Percentiles rank a stretch among this genome's conserved stretches.
phyloP scores from a whole-genome alignment of 2,113 vertebrate species.

The Pluvianellus socialis region DNA sequence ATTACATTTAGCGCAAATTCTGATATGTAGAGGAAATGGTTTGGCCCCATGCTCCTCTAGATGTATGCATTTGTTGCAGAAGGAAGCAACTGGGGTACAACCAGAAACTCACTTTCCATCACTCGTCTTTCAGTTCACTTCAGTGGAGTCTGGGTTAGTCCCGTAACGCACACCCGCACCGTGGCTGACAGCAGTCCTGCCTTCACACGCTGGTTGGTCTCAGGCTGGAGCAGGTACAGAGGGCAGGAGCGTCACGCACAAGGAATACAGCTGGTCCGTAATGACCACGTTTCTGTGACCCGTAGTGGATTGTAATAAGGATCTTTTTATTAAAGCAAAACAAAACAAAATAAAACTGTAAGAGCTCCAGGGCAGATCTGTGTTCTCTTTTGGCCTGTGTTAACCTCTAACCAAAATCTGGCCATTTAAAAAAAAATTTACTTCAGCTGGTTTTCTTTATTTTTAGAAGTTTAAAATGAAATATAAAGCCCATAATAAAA shows the following conservation, averaged over 20 bases:
- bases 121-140: not conserved
- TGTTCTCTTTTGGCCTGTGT: conserved; percentile 23
- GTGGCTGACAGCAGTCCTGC: not conserved
- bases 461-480: conserved; percentile 59
- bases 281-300: not conserved
- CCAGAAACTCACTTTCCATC: not conserved
- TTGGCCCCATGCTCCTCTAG: not conserved
- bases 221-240: not conserved
- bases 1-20: not conserved
- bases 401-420: conserved; percentile 52
- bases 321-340: conserved; percentile 57
- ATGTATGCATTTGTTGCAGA: not conserved
- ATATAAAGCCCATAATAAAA: conserved; percentile 59
- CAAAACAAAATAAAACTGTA: conserved; percentile 3
- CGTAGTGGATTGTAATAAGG: conserved; percentile 1
- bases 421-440: not conserved
- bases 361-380: conserved; percentile 44
- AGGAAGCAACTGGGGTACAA: not conserved
- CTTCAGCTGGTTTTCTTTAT: conserved; percentile 57
- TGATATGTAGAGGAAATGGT: not conserved
- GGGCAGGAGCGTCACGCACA: not conserved
- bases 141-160: not conserved
- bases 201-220: not conserved
- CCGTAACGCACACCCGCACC: not conserved
- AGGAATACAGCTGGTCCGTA: not conserved